A percentile compares a stretch with the other conserved stretches of the same genome.
Evolutionary conservation across 2,888 invertebrate species (phyloP).

Genomic region (Erynnis tages): DNA sequence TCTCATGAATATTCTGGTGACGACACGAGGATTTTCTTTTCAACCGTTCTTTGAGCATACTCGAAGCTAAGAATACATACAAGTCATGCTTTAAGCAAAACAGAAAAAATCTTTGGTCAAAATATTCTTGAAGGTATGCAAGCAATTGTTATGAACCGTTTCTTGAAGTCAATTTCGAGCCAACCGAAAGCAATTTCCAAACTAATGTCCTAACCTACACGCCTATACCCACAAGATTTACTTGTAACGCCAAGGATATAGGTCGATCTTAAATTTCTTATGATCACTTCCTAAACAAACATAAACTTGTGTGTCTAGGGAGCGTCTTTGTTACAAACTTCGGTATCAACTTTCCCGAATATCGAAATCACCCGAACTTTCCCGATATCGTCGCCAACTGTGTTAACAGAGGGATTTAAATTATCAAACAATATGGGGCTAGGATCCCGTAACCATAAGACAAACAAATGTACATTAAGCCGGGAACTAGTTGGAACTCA

Average conservation of each 20-base stretch:
- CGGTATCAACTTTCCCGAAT: slow-evolving; percentile 7
- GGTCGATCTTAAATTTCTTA: slow-evolving; percentile 10
- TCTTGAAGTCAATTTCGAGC: neutral
- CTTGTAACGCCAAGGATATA: neutral
- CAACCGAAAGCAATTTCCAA: neutral
- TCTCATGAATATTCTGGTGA: no score
- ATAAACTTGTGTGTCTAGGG: neutral
- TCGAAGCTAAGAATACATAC: no score
- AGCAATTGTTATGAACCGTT: neutral
- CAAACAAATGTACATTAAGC: slow-evolving; percentile 47
- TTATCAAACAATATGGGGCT: slow-evolving; percentile 37
- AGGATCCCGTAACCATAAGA: slow-evolving; percentile 45
- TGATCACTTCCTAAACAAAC: slow-evolving; percentile 8
- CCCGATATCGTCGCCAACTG: slow-evolving; percentile 5
- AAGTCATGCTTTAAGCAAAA: no score
- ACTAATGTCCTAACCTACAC: neutral
- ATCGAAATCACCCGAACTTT: slow-evolving; percentile 11
- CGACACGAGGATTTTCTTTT: no score
- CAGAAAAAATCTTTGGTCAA: no score
- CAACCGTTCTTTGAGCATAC: no score
- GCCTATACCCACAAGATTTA: neutral
- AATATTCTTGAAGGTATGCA: no score
- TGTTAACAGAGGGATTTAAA: slow-evolving; percentile 19
- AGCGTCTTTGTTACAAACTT: slow-evolving; percentile 15
- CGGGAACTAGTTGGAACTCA: slow-evolving; percentile 48